Evolutionary conservation across 2,888 invertebrate genomes (phyloP).

Genomic region (Meghimatium bilineatum): DNA sequence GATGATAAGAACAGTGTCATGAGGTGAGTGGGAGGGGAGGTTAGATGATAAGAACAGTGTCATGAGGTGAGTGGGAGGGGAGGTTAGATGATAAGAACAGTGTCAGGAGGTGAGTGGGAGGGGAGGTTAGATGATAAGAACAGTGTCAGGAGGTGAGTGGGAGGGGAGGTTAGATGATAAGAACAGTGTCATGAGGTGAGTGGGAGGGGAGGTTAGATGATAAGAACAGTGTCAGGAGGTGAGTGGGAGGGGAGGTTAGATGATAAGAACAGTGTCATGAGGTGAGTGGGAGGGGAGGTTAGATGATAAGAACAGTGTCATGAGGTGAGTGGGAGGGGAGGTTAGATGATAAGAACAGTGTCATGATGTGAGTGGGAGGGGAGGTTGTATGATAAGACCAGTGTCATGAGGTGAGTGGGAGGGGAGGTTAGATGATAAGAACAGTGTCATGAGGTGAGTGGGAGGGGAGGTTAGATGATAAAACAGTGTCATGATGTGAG

Average conservation of each 20-base stretch:
- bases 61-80: constrained; percentile 59
- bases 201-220: constrained; percentile 64
- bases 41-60: constrained; percentile 72
- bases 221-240: constrained; percentile 68
- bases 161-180: constrained; percentile 69
- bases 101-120: constrained; percentile 60
- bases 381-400: constrained; percentile 70
- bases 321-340: constrained; percentile 61
- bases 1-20: constrained; percentile 72
- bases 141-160: constrained; percentile 62
- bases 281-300: constrained; percentile 60
- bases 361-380: constrained; percentile 62
- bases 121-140: constrained; percentile 72
- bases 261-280: constrained; percentile 70
- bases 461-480: constrained; percentile 67
- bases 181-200: constrained; percentile 67
- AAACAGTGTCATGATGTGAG: constrained; percentile 68
- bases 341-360: constrained; percentile 71
- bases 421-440: constrained; percentile 71
- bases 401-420: constrained; percentile 60
- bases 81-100: constrained; percentile 71
- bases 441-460: constrained; percentile 64
- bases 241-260: constrained; percentile 64
- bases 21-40: constrained; percentile 59
- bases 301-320: constrained; percentile 72